A percentile compares a stretch with the other conserved stretches of the same genome.
Conservation (phyloP, 2,797 vertebrate genomes). For the Acanthornis magna region DNA sequence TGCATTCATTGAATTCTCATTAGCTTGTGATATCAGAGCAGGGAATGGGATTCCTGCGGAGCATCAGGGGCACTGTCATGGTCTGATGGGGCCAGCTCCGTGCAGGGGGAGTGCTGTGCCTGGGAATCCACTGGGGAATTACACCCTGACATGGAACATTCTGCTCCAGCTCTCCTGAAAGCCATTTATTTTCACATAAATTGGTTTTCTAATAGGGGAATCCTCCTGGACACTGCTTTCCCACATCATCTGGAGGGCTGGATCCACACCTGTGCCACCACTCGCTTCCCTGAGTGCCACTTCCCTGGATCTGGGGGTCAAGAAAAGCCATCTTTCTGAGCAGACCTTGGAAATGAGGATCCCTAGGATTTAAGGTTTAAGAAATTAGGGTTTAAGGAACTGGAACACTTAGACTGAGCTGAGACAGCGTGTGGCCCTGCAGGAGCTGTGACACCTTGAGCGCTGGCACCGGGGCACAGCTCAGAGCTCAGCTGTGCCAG, state of each 20-base stretch:
- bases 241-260: not conserved
- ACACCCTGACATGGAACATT: not conserved
- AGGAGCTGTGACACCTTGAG: accelerated
- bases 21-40: not conserved
- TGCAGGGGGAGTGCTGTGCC: accelerated
- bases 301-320: accelerated
- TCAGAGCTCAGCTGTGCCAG: not conserved
- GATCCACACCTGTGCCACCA: accelerated
- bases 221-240: not conserved
- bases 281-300: not conserved
- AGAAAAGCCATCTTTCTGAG: not conserved
- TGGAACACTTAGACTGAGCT: accelerated
- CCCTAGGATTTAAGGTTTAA: not conserved
- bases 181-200: not conserved
- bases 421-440: accelerated
- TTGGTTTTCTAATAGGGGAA: not conserved
- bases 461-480: accelerated
- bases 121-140: not conserved
- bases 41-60: not conserved
- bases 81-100: not conserved
- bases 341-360: not conserved
- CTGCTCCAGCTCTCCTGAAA: not conserved
- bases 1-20: not conserved
- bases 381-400: not conserved
- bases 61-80: not conserved